Evolutionary conservation across 1,140 invertebrate species (phyloP), one percentile per base, ranked within the genome.

Genomic region (Hirudo medicinalis): DNA sequence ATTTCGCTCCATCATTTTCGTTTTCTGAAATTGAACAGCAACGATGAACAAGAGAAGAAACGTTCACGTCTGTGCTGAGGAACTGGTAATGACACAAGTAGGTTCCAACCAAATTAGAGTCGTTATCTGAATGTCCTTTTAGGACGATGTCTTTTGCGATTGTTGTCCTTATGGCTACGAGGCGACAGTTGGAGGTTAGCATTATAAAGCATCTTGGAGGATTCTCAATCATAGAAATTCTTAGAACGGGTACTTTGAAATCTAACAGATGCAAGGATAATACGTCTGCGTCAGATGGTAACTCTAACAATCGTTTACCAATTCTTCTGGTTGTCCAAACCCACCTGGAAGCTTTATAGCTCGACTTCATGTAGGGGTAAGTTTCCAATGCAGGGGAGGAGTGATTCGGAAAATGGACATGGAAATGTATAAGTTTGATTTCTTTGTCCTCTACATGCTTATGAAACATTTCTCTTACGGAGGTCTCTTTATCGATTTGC

Each of bases 241-340:
- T 63, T 32, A 63, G 22, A 25, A 63, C 29, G 57, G 57, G 57
- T 63, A 25, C 29, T 25, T 63, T 63, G 57, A 63, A 63, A 32
- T 63, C 29, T 32, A 63, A 11, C 13, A 63, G 20, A 40, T 74
- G 71, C 32, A 74, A 63, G n/a, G 73, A 74, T 22, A 74, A 29
- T 20, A 74, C 73, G 40, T 72, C 73, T 19, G 73, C 57, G 54
- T 74, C 73, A 19, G 67, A 53, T 27, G 73, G 73, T 25, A 74
- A 53, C 20, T 69, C 54, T n/a, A 74, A 67, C 66, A 74, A 32
- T 63, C 71, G 72, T 27, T 70, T 55, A 36, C 73, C 73, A 29
- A 67, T 57, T n/a, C 54, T 67, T 20, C 67, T 63, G 29, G 70
- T 72, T n/a, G 73, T 54, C 73, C 73, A 74, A 29, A 74, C 54